Conservation (phyloP, 2,888 invertebrate genomes). For the Malthinus flaveolus region DNA sequence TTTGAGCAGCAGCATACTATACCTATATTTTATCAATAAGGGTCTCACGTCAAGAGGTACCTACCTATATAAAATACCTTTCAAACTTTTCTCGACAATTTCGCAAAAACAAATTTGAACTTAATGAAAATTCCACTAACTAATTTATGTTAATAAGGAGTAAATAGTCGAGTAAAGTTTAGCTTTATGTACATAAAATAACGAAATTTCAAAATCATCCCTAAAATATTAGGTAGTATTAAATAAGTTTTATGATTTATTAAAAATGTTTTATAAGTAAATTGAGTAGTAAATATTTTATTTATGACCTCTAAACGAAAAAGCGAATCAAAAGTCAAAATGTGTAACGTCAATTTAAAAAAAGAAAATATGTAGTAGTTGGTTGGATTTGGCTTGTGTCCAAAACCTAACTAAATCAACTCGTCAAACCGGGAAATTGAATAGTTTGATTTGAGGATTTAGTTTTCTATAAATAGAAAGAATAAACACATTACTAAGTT, state of each 20-base stretch:
- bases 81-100: conserved; percentile 4
- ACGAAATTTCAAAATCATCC: too few relatives aligned
- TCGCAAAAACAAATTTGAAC: conserved; percentile 5
- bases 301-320: background rate
- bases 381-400: background rate
- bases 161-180: conserved; percentile 11
- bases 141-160: conserved; percentile 13
- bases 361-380: background rate
- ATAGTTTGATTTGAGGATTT: too few relatives aligned
- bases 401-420: conserved; percentile 1
- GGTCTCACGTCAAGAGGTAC: background rate
- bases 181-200: too few relatives aligned
- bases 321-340: background rate
- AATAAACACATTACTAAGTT: too few relatives aligned
- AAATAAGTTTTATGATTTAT: too few relatives aligned
- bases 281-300: background rate
- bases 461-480: too few relatives aligned
- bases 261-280: too few relatives aligned
- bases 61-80: background rate
- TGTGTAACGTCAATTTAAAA: background rate
- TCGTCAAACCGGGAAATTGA: background rate
- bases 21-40: too few relatives aligned
- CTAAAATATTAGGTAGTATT: too few relatives aligned
- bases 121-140: conserved; percentile 16
- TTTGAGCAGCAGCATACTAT: too few relatives aligned